These are phyloP conservation scores for Azemiops feae DNA, from an alignment of 2,113 vertebrate species.

Conservation along the genomic window DNA sequence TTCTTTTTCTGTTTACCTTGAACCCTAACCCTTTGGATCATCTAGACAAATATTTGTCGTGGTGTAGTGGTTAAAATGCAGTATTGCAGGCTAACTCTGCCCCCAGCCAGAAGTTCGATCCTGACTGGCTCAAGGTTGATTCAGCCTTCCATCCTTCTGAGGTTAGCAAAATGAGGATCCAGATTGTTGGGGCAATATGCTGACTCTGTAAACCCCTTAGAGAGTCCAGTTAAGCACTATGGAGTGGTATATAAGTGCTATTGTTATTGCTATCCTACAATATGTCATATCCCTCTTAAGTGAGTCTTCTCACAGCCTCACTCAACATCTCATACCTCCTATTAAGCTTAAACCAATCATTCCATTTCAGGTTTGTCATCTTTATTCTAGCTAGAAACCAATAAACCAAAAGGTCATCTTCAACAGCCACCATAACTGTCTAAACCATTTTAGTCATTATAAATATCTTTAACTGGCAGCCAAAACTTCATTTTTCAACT, in stretches of 20 bases:
- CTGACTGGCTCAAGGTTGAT: no score
- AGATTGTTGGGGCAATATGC: no score
- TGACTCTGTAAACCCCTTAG: no score
- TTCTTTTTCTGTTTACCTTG: not conserved
- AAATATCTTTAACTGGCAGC: not conserved
- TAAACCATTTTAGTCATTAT: not conserved
- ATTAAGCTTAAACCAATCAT: not conserved
- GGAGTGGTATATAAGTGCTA: no score
- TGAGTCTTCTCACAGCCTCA: not conserved
- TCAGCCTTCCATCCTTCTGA: no score
- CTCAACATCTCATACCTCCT: not conserved
- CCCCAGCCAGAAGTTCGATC: no score
- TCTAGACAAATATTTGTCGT: not conserved
- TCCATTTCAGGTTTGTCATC: not conserved
- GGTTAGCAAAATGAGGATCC: no score
- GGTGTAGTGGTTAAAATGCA: no score
- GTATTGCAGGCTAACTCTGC: no score
- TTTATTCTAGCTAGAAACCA: not conserved
- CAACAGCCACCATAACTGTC: not conserved
- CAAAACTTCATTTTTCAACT: not conserved
- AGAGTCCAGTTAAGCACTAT: no score
- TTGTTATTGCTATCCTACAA: not conserved
- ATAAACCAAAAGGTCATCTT: not conserved
- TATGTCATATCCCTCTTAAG: not conserved
- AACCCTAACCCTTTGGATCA: not conserved